A percentile compares a stretch with the other conserved stretches of the same genome.
Conservation (phyloP, 2,888 invertebrate species). For the Stegana nigrithorax region DNA sequence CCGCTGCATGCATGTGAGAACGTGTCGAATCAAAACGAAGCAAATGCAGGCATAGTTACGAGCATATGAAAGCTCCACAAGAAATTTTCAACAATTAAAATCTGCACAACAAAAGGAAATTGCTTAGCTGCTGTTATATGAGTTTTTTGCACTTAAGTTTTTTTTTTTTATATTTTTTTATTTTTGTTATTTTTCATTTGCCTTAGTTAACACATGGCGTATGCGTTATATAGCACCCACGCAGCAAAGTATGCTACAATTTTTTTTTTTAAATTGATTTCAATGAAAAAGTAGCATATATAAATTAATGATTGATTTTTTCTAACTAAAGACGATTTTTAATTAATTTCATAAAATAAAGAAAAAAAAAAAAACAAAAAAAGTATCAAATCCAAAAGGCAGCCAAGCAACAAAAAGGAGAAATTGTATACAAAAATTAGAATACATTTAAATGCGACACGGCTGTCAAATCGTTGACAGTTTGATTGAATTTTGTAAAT, state of each 20-base stretch:
- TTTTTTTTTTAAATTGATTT: too few species aligned
- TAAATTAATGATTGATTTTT: constrained; percentile 5
- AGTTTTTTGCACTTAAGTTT: too few species aligned
- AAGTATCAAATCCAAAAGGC: too few species aligned
- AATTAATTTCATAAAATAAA: neutral
- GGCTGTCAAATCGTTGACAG: neutral
- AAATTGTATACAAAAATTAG: neutral
- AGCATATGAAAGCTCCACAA: too few species aligned
- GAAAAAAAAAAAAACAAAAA: neutral
- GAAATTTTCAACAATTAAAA: constrained; percentile 10
- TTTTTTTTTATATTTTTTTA: too few species aligned
- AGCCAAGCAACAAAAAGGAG: too few species aligned
- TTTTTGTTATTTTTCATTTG: too few species aligned
- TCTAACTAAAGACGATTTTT: constrained; percentile 2
- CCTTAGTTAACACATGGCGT: too few species aligned
- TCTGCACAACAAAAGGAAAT: neutral
- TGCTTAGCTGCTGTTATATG: neutral
- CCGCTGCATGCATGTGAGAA: neutral
- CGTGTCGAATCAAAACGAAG: too few species aligned
- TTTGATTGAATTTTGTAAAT: constrained; percentile 4
- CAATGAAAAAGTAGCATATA: neutral
- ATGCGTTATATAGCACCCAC: too few species aligned
- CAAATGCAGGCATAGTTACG: too few species aligned
- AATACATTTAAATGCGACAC: neutral
- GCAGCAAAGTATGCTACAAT: too few species aligned